These are phyloP conservation scores for Homarus gammarus DNA, from an alignment of 2,888 invertebrate genomes.

Conservation along the genomic window DNA sequence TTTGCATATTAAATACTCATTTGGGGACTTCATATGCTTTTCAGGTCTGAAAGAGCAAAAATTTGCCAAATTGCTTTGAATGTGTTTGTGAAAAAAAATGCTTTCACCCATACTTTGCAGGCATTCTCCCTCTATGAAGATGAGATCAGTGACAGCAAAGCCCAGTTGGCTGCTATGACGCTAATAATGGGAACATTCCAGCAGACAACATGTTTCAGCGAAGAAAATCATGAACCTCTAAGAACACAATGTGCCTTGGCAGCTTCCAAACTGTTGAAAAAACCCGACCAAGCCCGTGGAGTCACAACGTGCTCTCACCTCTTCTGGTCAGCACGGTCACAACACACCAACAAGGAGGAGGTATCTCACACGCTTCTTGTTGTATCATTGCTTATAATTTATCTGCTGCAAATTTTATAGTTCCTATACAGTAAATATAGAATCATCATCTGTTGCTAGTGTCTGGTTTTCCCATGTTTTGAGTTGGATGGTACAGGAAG, in stretches of 20 bases:
- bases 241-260: constrained; percentile 97
- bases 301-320: constrained; percentile 96
- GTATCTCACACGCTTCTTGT: background rate
- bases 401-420: no score
- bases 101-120: constrained; percentile 79
- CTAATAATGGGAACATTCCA: constrained; percentile 94
- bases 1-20: no score
- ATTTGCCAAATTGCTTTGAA: no score
- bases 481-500: no score
- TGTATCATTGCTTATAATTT: no score
- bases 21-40: no score
- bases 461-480: no score
- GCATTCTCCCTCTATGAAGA: constrained; percentile 99
- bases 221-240: constrained; percentile 97
- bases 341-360: constrained; percentile 62
- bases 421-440: no score
- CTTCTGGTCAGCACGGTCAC: constrained; percentile 94
- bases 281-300: constrained; percentile 98
- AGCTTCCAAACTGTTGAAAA: constrained; percentile 96
- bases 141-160: constrained; percentile 98
- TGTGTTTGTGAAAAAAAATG: no score
- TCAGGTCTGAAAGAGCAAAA: no score
- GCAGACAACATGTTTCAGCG: constrained; percentile 88
- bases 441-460: no score
- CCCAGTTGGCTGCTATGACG: constrained; percentile 96